phyloP scores from a whole-genome alignment of 1,140 invertebrate genomes.

The Penaeus japonicus region DNA sequence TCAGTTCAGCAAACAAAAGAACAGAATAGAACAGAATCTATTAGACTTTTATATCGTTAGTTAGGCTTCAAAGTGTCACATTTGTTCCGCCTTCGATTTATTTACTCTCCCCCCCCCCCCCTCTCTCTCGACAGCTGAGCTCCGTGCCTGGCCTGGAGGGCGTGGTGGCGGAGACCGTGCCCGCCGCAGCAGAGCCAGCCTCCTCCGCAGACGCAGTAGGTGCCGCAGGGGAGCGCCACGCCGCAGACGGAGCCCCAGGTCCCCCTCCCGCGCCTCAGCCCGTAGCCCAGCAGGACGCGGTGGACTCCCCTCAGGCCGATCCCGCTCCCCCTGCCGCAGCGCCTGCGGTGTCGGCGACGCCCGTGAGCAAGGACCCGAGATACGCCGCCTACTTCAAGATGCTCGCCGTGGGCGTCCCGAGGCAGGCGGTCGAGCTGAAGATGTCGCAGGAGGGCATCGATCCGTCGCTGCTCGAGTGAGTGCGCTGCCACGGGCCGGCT shows the following conservation, averaged over 20 bases:
- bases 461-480: constrained; percentile 78
- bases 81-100: too few species aligned
- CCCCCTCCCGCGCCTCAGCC: constrained; percentile 24
- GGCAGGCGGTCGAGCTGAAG: constrained; percentile 81
- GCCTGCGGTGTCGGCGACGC: constrained; percentile 31
- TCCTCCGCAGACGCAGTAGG: constrained; percentile 21
- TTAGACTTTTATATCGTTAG: too few species aligned
- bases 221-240: background rate
- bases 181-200: background rate
- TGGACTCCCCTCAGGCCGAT: background rate
- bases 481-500: too few species aligned
- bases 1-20: too few species aligned
- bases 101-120: too few species aligned
- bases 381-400: constrained; percentile 87
- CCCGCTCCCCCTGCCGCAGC: constrained; percentile 28
- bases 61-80: too few species aligned
- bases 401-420: constrained; percentile 84
- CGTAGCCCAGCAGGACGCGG: constrained; percentile 21
- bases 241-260: too few species aligned
- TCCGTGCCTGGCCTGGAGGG: constrained; percentile 73
- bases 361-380: constrained; percentile 58
- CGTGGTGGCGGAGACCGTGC: background rate
- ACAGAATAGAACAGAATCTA: too few species aligned
- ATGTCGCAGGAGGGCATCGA: constrained; percentile 83
- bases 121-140: constrained; percentile 69